Evolutionary conservation across 2,888 invertebrate genomes (phyloP), one percentile per base, ranked within the genome.

Genomic region (Tanypteryx hageni): DNA sequence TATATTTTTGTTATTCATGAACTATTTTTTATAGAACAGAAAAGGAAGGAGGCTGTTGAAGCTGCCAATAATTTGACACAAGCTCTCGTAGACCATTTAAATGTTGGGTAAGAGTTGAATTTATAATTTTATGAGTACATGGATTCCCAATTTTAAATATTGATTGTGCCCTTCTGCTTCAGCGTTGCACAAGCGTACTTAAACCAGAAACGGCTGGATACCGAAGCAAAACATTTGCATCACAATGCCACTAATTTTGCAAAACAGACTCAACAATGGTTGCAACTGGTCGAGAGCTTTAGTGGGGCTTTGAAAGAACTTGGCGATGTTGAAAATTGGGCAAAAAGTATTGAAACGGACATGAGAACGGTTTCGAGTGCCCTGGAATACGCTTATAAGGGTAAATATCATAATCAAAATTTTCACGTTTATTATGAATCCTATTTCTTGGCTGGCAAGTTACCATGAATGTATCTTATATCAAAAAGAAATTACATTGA

Each of bases 301-400:
- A 98, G 98, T 94, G 97, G 98, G 94, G 97, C 98, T 0, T 95
- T 98, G 2, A 98, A 99, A 96, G 99, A 99, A 96, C 97, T 99
- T 92, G 99, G 99, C 0, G 99, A 99, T 96, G 99, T 99, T 0
- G 99, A 99, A 95, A 99, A 99, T 95, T 99, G 99, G 99, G 98
- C 99, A 0, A 97, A 98, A 93, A 99, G 98, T 93, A 99, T 99
- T 94, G 99, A 99, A 95, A 97, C 97, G 93, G 99, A 99, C 95
- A 98, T 99, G 97, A 97, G 98, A 94, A 97, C 98, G 3, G 97
- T 99, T 93, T 97, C 98, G 11, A 97, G 97, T 93, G 98, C 99
- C 31, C 96, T 99, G 93, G 99, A 99, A 95, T 97, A 98, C 95
- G 99, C 99, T 14, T 99, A 99, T 95, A 98, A 98, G 96, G 97